A percentile compares a stretch with the other conserved stretches of the same genome.
Conservation (phyloP, 2,888 invertebrate species). For the Yponomeuta plumbellus region DNA sequence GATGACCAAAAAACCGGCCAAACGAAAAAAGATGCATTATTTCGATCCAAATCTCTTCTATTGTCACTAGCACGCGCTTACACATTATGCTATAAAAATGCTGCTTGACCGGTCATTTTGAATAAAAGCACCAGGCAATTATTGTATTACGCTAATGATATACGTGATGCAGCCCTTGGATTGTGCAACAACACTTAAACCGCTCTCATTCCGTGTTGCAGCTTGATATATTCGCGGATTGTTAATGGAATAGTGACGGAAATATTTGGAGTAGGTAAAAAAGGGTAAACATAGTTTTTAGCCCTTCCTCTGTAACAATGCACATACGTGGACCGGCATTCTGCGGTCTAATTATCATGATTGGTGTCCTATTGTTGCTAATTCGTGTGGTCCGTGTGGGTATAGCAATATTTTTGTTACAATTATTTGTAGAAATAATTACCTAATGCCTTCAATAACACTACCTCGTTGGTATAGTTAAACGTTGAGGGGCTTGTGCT, state of each 20-base stretch:
- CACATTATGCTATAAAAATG: not conserved
- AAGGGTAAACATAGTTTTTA: not conserved
- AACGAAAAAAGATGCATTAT: not conserved
- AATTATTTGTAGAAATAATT: not conserved
- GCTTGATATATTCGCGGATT: not conserved
- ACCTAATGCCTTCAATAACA: not conserved
- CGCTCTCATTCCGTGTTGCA: not conserved
- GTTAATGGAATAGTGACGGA: not conserved
- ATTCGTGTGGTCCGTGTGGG: not conserved
- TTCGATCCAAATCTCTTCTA: not conserved
- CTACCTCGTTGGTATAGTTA: too few species aligned
- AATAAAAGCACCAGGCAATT: conserved; percentile 34
- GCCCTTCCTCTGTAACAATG: not conserved
- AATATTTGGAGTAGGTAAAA: not conserved
- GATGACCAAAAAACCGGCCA: not conserved
- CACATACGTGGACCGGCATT: not conserved
- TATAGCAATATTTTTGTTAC: not conserved
- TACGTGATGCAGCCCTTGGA: conserved; percentile 26
- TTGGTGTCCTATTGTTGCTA: not conserved
- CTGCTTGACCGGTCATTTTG: conserved; percentile 10
- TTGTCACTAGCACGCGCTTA: not conserved
- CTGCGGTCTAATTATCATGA: not conserved
- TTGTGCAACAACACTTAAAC: not conserved
- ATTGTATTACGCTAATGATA: conserved; percentile 65
- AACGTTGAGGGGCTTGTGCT: too few species aligned